A percentile compares a stretch with the other conserved stretches of the same genome.
Conservation (phyloP, 1,140 invertebrate genomes). For the Rhyzopertha dominica region DNA sequence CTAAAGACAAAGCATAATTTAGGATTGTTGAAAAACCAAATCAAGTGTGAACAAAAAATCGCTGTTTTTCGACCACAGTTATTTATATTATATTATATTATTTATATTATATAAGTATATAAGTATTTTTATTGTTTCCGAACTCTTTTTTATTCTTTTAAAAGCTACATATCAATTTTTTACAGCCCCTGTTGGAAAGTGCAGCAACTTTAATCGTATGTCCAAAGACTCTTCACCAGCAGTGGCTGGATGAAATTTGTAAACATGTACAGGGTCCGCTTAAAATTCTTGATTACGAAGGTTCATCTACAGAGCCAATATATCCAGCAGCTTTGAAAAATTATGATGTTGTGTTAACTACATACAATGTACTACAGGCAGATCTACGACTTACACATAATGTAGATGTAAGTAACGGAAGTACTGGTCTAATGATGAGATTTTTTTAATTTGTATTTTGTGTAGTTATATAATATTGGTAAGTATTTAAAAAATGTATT, state of each 20-base stretch:
- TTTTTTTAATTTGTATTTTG: too few species aligned
- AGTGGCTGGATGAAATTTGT: conserved; percentile 71
- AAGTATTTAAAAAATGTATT: too few species aligned
- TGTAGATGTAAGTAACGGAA: conserved; percentile 19
- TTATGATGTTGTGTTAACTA: conserved; percentile 73
- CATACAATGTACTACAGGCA: conserved; percentile 59
- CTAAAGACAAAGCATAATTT: too few species aligned
- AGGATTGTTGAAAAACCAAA: too few species aligned
- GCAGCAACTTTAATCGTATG: conserved; percentile 70
- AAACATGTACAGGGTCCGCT: conserved; percentile 57
- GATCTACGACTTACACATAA: conserved; percentile 54
- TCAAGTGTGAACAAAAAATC: too few species aligned
- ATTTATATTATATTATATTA: too few species aligned
- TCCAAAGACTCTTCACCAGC: conserved; percentile 60
- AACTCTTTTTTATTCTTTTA: background rate
- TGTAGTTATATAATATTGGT: too few species aligned
- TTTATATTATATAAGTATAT: too few species aligned
- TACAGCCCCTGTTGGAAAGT: conserved; percentile 50
- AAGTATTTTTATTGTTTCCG: too few species aligned
- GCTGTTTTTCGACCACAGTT: too few species aligned
- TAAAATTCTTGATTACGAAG: conserved; percentile 56
- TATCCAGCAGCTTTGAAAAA: conserved; percentile 59
- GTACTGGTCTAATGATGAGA: too few species aligned
- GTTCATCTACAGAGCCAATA: conserved; percentile 54
- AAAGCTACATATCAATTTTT: conserved; percentile 17